Base-by-base conservation (phyloP, 2,113 vertebrate species). In the Halichoeres trimaculatus region DNA sequence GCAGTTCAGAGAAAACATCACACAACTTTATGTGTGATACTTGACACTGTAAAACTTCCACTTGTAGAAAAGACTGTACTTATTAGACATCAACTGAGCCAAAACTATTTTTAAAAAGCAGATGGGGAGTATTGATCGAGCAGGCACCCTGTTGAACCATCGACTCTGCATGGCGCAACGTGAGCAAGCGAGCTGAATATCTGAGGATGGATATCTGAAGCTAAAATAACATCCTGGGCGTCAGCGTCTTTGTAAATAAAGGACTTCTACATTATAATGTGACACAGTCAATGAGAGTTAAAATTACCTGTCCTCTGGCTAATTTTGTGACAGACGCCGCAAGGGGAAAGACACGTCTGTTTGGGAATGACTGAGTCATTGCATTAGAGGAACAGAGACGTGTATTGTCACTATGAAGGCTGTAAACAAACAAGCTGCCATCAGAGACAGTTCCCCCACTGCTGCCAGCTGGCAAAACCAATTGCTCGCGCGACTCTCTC, bases 91-190 rank as follows among this genome's bases (percentile, higher is more conserved):
- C 30, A 30, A 30, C 12, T 5, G 38, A 40, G 38, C 38, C 12
- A 40, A 40, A 40, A 11, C 8, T 13, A 40, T 40, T 40, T 30
- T 30, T 30, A 30, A 30, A 38, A 17, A 40, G 60, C 48, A 71
- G 38, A 57, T 30, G 66, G 48, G 11, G 16, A 41, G 47, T 14
- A 74, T 13, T 63, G 61, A 67, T 60, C 13, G 43, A 70, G 2
- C 6, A 17, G 2, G 17, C 5, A 43, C 62, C 74, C 80, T 65
- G 74, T 52, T 83, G 80, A 79, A 77, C 72, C 55, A 69, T 34
- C 30, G 65, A 51, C 61, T 65, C 11, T 4, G 10, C 10, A 20
- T 22, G 38, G 54, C 43, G 38, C 72, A 66, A 35, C 70, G 8
- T 30, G 19, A 68, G 16, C 41, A 22, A 58, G 14, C 51, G 19